Evolutionary conservation across 2,888 invertebrate species (phyloP).

Genomic region (Mimas tiliae): DNA sequence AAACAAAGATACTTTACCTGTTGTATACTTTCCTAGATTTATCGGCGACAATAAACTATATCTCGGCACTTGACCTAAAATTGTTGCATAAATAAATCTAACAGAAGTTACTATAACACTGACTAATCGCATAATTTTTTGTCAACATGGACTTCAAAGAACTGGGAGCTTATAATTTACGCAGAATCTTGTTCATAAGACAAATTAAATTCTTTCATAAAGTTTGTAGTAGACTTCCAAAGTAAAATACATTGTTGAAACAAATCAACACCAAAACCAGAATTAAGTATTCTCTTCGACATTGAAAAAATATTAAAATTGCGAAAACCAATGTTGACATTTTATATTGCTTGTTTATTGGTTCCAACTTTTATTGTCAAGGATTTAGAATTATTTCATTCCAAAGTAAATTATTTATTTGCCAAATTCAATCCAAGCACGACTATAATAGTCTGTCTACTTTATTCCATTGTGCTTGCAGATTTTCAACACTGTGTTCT

Average conservation of each 20-base stretch:
- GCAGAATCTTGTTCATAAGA: not conserved
- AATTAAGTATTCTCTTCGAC: not conserved
- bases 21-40: conserved; percentile 11
- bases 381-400: not conserved
- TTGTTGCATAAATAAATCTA: conserved; percentile 3
- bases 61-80: conserved; percentile 10
- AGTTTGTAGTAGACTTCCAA: not conserved
- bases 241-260: not conserved
- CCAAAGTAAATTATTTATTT: too few species aligned
- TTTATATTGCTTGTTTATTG: not conserved
- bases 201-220: not conserved
- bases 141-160: conserved; percentile 15
- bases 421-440: too few species aligned
- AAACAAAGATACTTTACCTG: conserved; percentile 14
- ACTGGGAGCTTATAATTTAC: not conserved
- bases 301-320: not conserved
- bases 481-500: too few species aligned
- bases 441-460: too few species aligned
- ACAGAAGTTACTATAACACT: conserved; percentile 2
- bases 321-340: not conserved
- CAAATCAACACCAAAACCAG: not conserved
- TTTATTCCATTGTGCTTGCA: too few species aligned
- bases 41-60: not conserved
- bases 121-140: not conserved
- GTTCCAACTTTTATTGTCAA: not conserved